Evolutionary conservation across 2,888 invertebrate genomes (phyloP), one percentile per base, ranked within the genome.

Genomic region (Ceratothoa steindachneri): DNA sequence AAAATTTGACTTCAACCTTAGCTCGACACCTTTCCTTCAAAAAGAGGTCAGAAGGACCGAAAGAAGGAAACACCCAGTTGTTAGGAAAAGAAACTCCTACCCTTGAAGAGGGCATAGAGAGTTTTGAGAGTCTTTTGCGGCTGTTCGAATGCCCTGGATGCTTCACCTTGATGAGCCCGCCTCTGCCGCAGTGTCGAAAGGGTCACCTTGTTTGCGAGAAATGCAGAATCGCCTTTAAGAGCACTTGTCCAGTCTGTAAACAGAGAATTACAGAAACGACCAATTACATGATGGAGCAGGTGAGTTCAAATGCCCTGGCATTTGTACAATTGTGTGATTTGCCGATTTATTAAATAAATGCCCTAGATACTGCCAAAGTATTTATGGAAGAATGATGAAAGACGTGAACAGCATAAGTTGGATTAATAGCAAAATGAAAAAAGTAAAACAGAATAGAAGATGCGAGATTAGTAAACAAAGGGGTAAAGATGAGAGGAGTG

Each of bases 281-380:
- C 68, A 81, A 81, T 73, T 4, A 77, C 60, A 80, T 80, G 80
- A 81, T 81, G 80, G 81, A 79, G 64, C 80, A 80, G 79, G 80
- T 77, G 64, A 73, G 76, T 51, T n/a, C 15, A 51, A 51, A 51
- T n/a, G n/a, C n/a, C n/a, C n/a, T n/a, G n/a, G n/a, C n/a, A n/a
- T n/a, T n/a, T n/a, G n/a, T n/a, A n/a, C n/a, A n/a, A n/a, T n/a
- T n/a, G n/a, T n/a, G n/a, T n/a, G n/a, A n/a, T n/a, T n/a, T n/a
- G n/a, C n/a, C n/a, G n/a, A n/a, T n/a, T n/a, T n/a, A n/a, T n/a
- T n/a, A n/a, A n/a, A n/a, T n/a, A n/a, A n/a, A n/a, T n/a, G n/a
- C n/a, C n/a, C n/a, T n/a, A n/a, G n/a, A n/a, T n/a, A n/a, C n/a
- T n/a, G n/a, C n/a, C n/a, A n/a, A n/a, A n/a, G n/a, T n/a, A n/a